Base-by-base conservation (phyloP, 2,113 vertebrate species). In the Neogale vison region DNA sequence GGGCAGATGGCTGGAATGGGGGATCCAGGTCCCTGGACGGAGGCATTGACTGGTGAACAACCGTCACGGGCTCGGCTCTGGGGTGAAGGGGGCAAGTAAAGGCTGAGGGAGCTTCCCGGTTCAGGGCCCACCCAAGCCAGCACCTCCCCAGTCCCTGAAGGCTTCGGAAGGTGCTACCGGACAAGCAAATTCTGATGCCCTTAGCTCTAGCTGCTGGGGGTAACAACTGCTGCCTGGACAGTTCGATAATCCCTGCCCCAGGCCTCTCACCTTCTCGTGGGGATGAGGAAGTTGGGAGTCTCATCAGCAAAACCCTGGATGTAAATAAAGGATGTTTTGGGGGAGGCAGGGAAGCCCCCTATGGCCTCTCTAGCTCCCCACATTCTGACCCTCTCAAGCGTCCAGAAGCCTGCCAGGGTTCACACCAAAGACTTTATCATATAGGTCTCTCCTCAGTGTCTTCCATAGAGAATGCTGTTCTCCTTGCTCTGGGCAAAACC, bases 211-310 rank as follows among this genome's bases (percentile, higher is more conserved):
- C 39, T 90, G 45, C 67, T 59, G 45, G 80, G n/a, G 50, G 17
- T 29, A 80, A 59, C 36, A 67, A 88, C 26, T 95, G 61, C 85
- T 50, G 79, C 82, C 82, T 88, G 23, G 26, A 65, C 18, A 59
- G 29, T 31, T 67, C 52, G 47, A 90, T 63, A 67, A 92, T 55
- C 77, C 87, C 57, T 90, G 93, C 36, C 90, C 93, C 57, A 69
- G 72, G 80, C 88, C 31, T 96, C 97, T 98, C 81, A 98, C 98
- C 97, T 98, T 95, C 93, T 89, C 8, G 67, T 55, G 86, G 97
- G 93, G 95, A 57, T 13, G 74, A 61, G 76, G 86, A 95, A 95
- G 92, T 72, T 96, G 95, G 95, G 45, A 52, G 79, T 93, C 72
- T 97, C 80, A 52, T 72, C 55, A 10, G 55, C 15, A 45, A 91